Conservation (phyloP, 1,140 invertebrate species). For the Zaprionus kolodkinae region DNA sequence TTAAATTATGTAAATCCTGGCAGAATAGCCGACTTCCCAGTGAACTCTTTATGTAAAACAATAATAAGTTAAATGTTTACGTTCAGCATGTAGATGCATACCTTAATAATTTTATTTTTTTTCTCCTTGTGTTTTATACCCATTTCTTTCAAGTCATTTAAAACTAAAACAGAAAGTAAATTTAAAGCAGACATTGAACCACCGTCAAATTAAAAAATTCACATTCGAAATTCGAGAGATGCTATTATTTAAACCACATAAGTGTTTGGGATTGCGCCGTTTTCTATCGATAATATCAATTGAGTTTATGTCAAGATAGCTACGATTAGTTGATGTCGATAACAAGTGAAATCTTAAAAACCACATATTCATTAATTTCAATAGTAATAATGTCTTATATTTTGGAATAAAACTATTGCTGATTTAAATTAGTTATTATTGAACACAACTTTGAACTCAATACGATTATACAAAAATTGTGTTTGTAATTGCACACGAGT, state of each 20-base stretch:
- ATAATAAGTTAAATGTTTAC: slow-evolving; percentile 25
- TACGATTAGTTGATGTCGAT: not conserved
- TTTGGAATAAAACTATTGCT: too few relatives aligned
- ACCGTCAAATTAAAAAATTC: not conserved
- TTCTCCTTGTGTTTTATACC: slow-evolving; percentile 49
- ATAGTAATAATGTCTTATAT: too few relatives aligned
- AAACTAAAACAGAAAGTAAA: slow-evolving; percentile 29
- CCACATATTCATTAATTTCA: not conserved
- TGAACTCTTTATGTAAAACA: slow-evolving; percentile 12
- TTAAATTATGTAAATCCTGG: slow-evolving; percentile 86
- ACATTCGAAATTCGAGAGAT: not conserved
- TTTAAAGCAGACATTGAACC: slow-evolving; percentile 23
- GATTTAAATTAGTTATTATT: too few relatives aligned
- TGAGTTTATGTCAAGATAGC: not conserved
- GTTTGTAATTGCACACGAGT: too few relatives aligned
- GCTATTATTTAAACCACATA: not conserved
- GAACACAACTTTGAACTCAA: too few relatives aligned
- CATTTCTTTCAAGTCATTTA: slow-evolving; percentile 48
- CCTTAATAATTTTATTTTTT: slow-evolving; percentile 34
- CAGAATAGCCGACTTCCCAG: slow-evolving; percentile 86
- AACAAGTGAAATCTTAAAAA: not conserved
- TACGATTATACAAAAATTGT: too few relatives aligned
- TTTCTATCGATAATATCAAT: not conserved
- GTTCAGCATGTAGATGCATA: slow-evolving; percentile 41
- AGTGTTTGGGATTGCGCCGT: not conserved